Conservation (phyloP, 2,113 vertebrate species). For the Reinhardtius hippoglossoides region DNA sequence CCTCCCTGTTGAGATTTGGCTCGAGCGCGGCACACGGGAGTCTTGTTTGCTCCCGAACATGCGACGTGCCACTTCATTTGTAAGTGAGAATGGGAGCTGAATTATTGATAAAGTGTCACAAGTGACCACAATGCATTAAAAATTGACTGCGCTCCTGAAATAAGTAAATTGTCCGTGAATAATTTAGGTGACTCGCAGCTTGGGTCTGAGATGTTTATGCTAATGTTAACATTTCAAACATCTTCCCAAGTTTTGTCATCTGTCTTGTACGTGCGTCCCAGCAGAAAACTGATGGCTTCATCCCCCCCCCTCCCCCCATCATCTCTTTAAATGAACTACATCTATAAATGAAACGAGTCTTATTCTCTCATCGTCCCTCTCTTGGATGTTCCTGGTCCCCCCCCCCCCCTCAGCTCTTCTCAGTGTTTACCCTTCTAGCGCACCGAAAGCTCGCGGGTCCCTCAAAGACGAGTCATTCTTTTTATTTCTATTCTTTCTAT, state of each 20-base stretch:
- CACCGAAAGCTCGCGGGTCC: conserved; percentile 9
- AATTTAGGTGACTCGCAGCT: conserved; percentile 69
- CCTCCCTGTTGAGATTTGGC: conserved; percentile 44
- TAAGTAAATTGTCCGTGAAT: conserved; percentile 81
- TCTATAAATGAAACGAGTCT: conserved; percentile 31
- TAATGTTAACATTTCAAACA: conserved; percentile 76
- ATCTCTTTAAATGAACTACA: background rate
- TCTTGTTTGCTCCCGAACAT: conserved; percentile 45
- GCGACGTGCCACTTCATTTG: conserved; percentile 44
- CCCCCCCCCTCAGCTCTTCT: background rate
- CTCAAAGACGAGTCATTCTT: conserved; percentile 49
- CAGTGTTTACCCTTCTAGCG: conserved; percentile 26
- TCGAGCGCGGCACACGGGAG: conserved; percentile 1
- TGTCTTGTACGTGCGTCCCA: conserved; percentile 51
- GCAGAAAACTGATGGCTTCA: conserved; percentile 33
- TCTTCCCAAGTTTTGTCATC: conserved; percentile 51
- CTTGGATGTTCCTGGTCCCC: background rate
- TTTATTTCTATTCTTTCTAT: conserved; percentile 28
- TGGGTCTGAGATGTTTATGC: conserved; percentile 70
- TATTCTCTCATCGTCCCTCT: background rate
- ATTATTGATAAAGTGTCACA: conserved; percentile 78
- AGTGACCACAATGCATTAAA: conserved; percentile 80
- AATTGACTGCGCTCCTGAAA: conserved; percentile 76
- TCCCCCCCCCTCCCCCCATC: too few species aligned
- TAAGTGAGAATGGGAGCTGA: conserved; percentile 61